Conservation (phyloP, 1,140 invertebrate genomes). For the Cephus cinctus region DNA sequence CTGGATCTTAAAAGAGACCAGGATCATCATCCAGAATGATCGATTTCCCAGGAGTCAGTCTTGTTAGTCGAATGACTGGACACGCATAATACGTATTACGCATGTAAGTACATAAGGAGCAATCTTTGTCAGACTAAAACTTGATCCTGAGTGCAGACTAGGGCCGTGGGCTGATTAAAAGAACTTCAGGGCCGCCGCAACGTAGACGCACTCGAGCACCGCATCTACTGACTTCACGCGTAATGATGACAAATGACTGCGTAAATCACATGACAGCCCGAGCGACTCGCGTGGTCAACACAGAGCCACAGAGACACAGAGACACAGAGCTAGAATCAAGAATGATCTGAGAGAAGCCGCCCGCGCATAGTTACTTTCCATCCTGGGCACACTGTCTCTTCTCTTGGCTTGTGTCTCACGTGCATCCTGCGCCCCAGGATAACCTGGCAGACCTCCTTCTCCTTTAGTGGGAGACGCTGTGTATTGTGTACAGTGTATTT, state of each 20-base stretch:
- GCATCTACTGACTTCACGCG: slow-evolving; percentile 18
- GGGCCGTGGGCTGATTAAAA: too few species aligned
- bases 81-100: neutral
- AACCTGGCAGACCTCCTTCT: neutral
- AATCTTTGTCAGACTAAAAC: neutral
- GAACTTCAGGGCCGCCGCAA: slow-evolving; percentile 18
- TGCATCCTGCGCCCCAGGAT: neutral
- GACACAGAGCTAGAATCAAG: too few species aligned
- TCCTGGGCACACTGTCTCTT: too few species aligned
- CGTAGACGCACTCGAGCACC: slow-evolving; percentile 14
- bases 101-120: slow-evolving; percentile 1
- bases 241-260: slow-evolving; percentile 44
- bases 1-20: too few species aligned
- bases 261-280: slow-evolving; percentile 36
- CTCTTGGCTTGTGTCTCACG: neutral
- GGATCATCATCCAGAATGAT: too few species aligned
- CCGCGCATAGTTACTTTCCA: too few species aligned
- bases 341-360: too few species aligned
- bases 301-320: slow-evolving; percentile 8
- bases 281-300: slow-evolving; percentile 26
- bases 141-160: slow-evolving; percentile 15
- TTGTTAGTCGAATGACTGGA: neutral
- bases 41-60: slow-evolving; percentile 1
- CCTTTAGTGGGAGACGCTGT: too few species aligned
- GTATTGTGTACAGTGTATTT: neutral